These are phyloP conservation scores for Pseudomyrmex dendroicus DNA, from an alignment of 1,140 invertebrate genomes.

Conservation along the genomic window DNA sequence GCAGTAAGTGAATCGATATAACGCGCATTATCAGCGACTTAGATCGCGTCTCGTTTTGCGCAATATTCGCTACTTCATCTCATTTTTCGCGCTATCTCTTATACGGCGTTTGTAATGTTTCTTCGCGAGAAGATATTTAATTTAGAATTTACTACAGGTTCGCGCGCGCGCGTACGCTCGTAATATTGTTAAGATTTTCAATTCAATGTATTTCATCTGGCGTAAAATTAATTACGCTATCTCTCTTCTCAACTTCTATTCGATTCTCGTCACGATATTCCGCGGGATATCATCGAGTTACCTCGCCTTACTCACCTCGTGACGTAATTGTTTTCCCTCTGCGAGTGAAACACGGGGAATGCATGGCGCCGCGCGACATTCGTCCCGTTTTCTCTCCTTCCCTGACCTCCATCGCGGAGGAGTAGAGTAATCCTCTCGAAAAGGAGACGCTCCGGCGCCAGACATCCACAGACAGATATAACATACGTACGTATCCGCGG, in stretches of 20 bases:
- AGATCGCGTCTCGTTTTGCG: not conserved
- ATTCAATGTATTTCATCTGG: not conserved
- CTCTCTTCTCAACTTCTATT: not conserved
- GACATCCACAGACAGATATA: slow-evolving; percentile 49
- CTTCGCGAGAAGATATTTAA: no score
- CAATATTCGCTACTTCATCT: not conserved
- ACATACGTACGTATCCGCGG: slow-evolving; percentile 12
- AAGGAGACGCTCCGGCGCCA: slow-evolving; percentile 80
- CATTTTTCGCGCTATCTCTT: not conserved
- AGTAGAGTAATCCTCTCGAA: slow-evolving; percentile 58
- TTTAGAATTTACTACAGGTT: no score
- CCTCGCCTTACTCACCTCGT: slow-evolving; percentile 3
- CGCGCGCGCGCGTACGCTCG: not conserved
- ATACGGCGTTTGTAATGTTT: not conserved
- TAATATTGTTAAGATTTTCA: not conserved
- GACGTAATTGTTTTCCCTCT: slow-evolving; percentile 48
- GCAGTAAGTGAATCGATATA: slow-evolving; percentile 28
- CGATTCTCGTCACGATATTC: not conserved
- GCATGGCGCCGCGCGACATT: slow-evolving; percentile 35
- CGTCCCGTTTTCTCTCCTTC: slow-evolving; percentile 11
- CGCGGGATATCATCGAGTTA: not conserved
- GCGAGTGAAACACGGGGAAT: slow-evolving; percentile 38
- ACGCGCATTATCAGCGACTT: slow-evolving; percentile 33
- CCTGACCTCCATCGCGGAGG: not conserved
- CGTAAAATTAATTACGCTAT: not conserved